Evolutionary conservation across 2,113 vertebrate genomes (phyloP).

Genomic region (Dipodomys stephensi): DNA sequence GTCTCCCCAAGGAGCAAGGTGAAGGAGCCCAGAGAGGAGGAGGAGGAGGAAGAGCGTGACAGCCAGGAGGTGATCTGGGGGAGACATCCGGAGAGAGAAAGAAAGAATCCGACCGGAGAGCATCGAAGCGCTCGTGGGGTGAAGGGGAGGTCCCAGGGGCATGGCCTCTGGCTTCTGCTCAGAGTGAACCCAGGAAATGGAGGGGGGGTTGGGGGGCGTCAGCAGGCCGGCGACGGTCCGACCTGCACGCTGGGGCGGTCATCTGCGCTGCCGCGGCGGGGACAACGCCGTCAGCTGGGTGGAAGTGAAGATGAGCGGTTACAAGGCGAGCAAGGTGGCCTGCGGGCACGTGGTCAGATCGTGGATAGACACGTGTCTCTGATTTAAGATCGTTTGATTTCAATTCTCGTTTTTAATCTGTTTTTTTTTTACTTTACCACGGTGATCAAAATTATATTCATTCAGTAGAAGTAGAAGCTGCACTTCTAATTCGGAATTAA

Average conservation of each 20-base stretch:
- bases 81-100: background rate
- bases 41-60: too few species aligned
- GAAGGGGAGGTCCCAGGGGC: background rate
- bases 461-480: background rate
- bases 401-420: too few species aligned
- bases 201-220: background rate
- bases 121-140: background rate
- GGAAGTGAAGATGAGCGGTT: background rate
- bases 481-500: background rate
- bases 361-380: background rate
- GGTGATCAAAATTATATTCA: background rate
- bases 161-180: background rate
- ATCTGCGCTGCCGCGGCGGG: background rate
- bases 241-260: background rate
- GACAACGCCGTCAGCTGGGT: background rate
- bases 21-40: too few species aligned
- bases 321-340: background rate
- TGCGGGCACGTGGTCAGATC: background rate
- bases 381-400: background rate
- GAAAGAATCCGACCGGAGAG: background rate
- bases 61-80: too few species aligned
- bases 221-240: background rate
- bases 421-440: background rate
- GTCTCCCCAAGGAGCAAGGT: too few species aligned
- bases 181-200: background rate